phyloP scores from a whole-genome alignment of 2,888 invertebrate genomes.

The Lithophane socia region DNA sequence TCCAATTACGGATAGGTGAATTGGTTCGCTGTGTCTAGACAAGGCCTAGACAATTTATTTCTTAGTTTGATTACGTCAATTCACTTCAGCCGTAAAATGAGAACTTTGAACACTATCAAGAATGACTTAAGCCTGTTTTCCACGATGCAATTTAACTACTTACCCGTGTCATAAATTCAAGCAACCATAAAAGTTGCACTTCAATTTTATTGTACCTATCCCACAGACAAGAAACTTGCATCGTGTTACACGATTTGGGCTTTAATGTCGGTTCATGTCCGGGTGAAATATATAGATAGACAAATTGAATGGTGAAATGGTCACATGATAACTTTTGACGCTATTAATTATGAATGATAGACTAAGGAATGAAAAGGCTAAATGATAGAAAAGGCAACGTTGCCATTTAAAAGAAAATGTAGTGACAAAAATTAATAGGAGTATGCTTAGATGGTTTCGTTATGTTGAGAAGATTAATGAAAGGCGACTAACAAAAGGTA shows the following conservation, averaged over 20 bases:
- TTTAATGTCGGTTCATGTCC: neutral
- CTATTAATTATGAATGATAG: no score
- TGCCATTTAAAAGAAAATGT: no score
- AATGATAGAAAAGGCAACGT: no score
- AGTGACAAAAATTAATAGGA: no score
- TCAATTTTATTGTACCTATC: neutral
- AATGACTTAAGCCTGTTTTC: neutral
- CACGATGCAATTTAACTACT: neutral
- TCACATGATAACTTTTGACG: no score
- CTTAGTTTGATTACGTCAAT: constrained; percentile 16
- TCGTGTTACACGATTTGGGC: neutral
- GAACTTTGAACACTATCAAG: neutral
- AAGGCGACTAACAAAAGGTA: no score
- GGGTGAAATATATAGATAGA: no score
- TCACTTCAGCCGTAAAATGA: neutral
- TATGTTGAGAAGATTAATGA: no score
- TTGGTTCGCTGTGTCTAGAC: constrained; percentile 69
- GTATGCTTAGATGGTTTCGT: no score
- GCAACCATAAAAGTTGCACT: neutral
- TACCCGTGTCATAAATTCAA: neutral
- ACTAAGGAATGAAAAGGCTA: no score
- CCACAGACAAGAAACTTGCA: neutral
- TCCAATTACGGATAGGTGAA: constrained; percentile 58
- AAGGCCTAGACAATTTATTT: constrained; percentile 59
- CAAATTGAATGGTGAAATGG: no score